Conservation (phyloP, 1,140 invertebrate species). For the Drosophila nigrodunni region DNA sequence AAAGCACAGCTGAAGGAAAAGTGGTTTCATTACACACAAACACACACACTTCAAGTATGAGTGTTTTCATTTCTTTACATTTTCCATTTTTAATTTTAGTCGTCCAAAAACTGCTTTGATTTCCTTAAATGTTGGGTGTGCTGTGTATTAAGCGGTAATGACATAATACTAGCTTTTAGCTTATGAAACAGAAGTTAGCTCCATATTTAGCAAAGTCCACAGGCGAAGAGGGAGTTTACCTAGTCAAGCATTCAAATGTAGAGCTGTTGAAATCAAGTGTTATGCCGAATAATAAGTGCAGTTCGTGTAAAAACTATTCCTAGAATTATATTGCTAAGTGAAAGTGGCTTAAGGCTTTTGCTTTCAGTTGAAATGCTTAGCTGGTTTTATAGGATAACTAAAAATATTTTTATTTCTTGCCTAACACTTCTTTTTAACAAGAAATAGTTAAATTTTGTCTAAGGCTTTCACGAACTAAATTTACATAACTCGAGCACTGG, state of each 20-base stretch:
- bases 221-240: background rate
- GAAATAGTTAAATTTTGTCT: too few relatives aligned
- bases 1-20: conserved; percentile 55
- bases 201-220: background rate
- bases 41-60: conserved; percentile 31
- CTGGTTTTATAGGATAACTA: too few relatives aligned
- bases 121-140: conserved; percentile 79
- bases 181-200: conserved; percentile 51
- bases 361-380: too few relatives aligned
- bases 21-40: conserved; percentile 66
- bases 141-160: conserved; percentile 54
- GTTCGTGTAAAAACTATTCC: too few relatives aligned
- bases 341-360: too few relatives aligned
- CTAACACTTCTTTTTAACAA: too few relatives aligned
- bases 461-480: too few relatives aligned
- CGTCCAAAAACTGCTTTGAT: conserved; percentile 62
- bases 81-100: conserved; percentile 10
- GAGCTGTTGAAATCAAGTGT: background rate
- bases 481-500: too few relatives aligned
- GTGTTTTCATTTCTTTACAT: conserved; percentile 44
- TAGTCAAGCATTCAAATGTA: background rate
- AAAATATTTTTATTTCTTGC: too few relatives aligned
- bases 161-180: conserved; percentile 57
- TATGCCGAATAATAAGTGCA: too few relatives aligned
- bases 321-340: too few relatives aligned